A percentile compares a stretch with the other conserved stretches of the same genome.
Evolutionary conservation across 2,797 vertebrate species (phyloP).

Genomic region (Heterohyrax brucei): DNA sequence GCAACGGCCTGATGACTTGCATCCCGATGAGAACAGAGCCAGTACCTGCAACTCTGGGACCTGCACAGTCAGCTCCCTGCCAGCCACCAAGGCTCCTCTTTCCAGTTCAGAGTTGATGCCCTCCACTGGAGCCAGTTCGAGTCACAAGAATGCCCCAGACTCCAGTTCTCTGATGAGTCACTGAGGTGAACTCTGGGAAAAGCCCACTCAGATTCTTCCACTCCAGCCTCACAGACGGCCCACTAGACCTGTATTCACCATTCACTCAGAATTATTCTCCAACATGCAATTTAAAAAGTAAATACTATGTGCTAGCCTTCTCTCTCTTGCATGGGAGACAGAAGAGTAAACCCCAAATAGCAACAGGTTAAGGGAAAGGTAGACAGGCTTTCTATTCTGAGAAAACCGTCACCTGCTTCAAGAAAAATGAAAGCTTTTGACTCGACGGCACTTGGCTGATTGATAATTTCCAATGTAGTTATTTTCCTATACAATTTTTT

Average conservation of each 20-base stretch:
- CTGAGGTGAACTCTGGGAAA: not conserved
- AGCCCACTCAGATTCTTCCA: not conserved
- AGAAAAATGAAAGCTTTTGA: slow-evolving; percentile 22
- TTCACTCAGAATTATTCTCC: not conserved
- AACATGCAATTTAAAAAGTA: slow-evolving; percentile 54
- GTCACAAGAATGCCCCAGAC: not conserved
- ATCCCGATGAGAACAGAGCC: not conserved
- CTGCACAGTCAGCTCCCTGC: not conserved
- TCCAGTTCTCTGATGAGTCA: slow-evolving; percentile 18
- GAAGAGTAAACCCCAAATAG: slow-evolving; percentile 32
- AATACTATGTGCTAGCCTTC: not conserved
- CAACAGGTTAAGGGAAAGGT: slow-evolving; percentile 1
- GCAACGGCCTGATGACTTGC: not conserved
- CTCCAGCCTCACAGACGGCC: not conserved
- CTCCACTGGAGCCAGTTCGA: not conserved
- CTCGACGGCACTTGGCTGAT: no score
- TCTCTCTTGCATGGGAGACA: slow-evolving; percentile 24
- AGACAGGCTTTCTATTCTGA: not conserved
- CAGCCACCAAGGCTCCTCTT: not conserved
- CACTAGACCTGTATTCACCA: not conserved
- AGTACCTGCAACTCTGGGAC: not conserved
- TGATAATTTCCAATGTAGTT: not conserved
- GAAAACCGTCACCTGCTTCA: slow-evolving; percentile 30
- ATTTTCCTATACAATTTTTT: slow-evolving; percentile 53
- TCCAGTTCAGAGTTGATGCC: not conserved